These are phyloP conservation scores for Drosophila aldrichi DNA, from an alignment of 2,888 invertebrate genomes.

Conservation along the genomic window DNA sequence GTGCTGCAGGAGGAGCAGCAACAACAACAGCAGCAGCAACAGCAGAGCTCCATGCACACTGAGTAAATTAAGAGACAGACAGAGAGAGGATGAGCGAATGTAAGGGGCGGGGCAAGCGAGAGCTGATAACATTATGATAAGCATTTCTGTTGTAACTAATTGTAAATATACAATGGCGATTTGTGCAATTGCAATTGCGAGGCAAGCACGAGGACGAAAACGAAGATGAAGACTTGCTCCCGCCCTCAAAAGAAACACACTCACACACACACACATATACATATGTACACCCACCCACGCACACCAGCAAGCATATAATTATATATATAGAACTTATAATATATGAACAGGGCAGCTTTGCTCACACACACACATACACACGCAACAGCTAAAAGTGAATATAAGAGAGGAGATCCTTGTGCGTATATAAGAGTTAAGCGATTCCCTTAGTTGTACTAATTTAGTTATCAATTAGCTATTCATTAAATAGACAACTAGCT, in stretches of 20 bases:
- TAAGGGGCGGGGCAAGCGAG: not conserved
- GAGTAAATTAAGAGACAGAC: conserved; percentile 41
- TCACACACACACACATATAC: conserved; percentile 37
- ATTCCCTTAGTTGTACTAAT: conserved; percentile 73
- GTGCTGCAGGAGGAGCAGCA: conserved; percentile 79
- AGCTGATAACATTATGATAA: conserved; percentile 13
- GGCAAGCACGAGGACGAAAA: conserved; percentile 12
- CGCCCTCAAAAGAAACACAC: conserved; percentile 7
- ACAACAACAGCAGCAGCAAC: conserved; percentile 66
- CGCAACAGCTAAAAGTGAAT: conserved; percentile 33
- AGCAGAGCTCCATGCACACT: conserved; percentile 60
- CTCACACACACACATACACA: conserved; percentile 37
- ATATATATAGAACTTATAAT: conserved; percentile 17
- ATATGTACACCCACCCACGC: conserved; percentile 56
- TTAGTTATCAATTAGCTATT: conserved; percentile 67
- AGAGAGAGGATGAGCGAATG: not conserved
- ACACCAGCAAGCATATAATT: conserved; percentile 18
- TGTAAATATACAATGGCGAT: conserved; percentile 55
- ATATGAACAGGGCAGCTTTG: conserved; percentile 43
- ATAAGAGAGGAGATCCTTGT: conserved; percentile 39
- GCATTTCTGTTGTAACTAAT: conserved; percentile 49
- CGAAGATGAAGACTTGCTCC: conserved; percentile 21
- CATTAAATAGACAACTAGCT: conserved; percentile 49
- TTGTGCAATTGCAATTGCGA: conserved; percentile 58
- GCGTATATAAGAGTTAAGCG: conserved; percentile 51